These are phyloP conservation scores for Empidonax alnorum DNA, from an alignment of 2,113 vertebrate genomes.

Conservation along the genomic window DNA sequence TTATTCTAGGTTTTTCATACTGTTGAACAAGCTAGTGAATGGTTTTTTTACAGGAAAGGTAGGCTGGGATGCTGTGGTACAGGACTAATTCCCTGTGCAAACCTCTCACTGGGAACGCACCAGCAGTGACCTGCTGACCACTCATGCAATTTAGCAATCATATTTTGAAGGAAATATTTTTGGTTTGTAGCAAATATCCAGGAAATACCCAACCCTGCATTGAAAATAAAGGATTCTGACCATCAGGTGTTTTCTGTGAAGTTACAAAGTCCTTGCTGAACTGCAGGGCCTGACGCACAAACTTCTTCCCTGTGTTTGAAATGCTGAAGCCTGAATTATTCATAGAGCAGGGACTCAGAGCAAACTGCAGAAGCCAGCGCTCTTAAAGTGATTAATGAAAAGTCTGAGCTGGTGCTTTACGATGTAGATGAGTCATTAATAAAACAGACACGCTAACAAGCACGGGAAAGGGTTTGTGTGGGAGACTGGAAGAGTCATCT, in stretches of 20 bases:
- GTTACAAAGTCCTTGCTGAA: not conserved
- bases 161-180: not conserved
- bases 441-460: not conserved
- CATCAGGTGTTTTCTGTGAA: not conserved
- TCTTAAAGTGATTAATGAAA: not conserved
- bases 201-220: not conserved
- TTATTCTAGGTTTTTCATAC: not conserved
- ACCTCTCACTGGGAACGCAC: not conserved
- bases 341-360: fast-evolving
- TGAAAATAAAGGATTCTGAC: not conserved
- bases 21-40: not conserved
- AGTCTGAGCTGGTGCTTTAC: not conserved
- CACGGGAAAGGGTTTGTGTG: not conserved
- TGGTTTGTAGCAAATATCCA: not conserved
- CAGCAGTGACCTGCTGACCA: not conserved
- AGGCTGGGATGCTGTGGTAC: not conserved
- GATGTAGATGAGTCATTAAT: not conserved
- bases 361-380: not conserved
- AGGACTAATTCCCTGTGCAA: not conserved
- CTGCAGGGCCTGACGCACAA: not conserved
- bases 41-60: not conserved
- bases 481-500: not conserved
- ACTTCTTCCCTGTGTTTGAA: not conserved
- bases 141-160: not conserved
- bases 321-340: not conserved